phyloP scores from a whole-genome alignment of 2,888 invertebrate species.

The Drosophila diplacantha region DNA sequence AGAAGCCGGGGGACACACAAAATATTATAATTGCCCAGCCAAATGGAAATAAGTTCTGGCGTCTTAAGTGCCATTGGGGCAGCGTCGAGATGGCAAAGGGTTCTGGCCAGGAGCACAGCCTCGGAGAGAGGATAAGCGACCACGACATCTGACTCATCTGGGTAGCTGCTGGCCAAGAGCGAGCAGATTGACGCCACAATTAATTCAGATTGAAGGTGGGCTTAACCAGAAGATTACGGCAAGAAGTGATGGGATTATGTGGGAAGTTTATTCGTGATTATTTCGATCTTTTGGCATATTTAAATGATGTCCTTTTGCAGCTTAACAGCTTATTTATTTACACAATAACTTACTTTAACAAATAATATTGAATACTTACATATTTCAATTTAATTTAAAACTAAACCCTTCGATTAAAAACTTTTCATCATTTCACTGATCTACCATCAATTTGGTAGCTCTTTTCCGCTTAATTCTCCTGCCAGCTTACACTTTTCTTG shows the following conservation, averaged over 20 bases:
- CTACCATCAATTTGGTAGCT: slow-evolving; percentile 11
- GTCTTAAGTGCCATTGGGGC: slow-evolving; percentile 63
- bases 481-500: slow-evolving; percentile 5
- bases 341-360: too few relatives aligned
- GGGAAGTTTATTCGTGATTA: neutral
- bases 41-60: slow-evolving; percentile 72
- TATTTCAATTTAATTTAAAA: neutral
- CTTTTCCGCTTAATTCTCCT: slow-evolving; percentile 8
- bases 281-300: neutral
- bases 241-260: neutral
- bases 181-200: slow-evolving; percentile 12
- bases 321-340: neutral
- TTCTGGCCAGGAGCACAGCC: neutral
- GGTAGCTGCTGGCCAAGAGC: slow-evolving; percentile 1
- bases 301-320: neutral
- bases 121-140: neutral
- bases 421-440: slow-evolving; percentile 25
- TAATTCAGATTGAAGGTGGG: slow-evolving; percentile 2
- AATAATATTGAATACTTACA: too few relatives aligned
- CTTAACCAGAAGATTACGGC: neutral
- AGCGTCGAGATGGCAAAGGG: slow-evolving; percentile 47
- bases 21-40: slow-evolving; percentile 73
- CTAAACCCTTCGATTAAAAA: slow-evolving; percentile 12
- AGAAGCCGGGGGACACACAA: slow-evolving; percentile 46
- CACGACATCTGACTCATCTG: slow-evolving; percentile 23